Base-by-base conservation (phyloP, 2,797 vertebrate species). In the Borostomias antarcticus region DNA sequence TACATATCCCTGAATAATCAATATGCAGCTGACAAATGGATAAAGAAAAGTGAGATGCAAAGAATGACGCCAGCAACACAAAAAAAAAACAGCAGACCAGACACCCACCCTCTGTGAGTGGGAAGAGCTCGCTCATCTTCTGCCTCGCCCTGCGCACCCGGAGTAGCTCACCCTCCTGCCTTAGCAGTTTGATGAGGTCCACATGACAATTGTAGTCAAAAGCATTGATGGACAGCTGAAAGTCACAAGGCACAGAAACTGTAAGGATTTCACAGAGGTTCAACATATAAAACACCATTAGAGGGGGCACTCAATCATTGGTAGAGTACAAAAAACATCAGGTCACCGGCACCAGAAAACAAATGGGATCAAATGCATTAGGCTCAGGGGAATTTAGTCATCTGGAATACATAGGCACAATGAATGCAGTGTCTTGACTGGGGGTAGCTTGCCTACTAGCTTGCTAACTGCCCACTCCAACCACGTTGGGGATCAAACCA, bases 121-220 rank as follows among this genome's bases (percentile, higher is more conserved):
- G 98, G 58, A 99, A 99, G 70, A 98, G 93, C 52, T 99, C 96
- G 0, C 96, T 96, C 98, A 99, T 99, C 85, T 98, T 98, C 91
- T 98, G 95, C 45, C 97, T 93, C 29, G 97, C 98, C 70, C 89
- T 88, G 57, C 94, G 86, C 71, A 99, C 86, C 68, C 92, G 93
- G 58, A 90, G 66, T 58, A 98, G 87, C 74, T 99, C 96, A 13
- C 95, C 96, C 70, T 97, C 96, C 74, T 98, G 95, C 62, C 94
- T 92, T 3, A 99, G 91, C 13, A 99, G 88, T 82, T 96, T 96
- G 79, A 99, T 98, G 72, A 99, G 91, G 82, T 98, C 96, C 82
- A 98, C 85, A 1, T 99, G 98, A 67, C 95, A 97, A 84, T 98
- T 98, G 83, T 99, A 99, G 82, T 99, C 98, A 32, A 95, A 98